A percentile compares a stretch with the other conserved stretches of the same genome.
phyloP scores from a whole-genome alignment of 1,140 invertebrate genomes.

The Rhopalosiphum padi region DNA sequence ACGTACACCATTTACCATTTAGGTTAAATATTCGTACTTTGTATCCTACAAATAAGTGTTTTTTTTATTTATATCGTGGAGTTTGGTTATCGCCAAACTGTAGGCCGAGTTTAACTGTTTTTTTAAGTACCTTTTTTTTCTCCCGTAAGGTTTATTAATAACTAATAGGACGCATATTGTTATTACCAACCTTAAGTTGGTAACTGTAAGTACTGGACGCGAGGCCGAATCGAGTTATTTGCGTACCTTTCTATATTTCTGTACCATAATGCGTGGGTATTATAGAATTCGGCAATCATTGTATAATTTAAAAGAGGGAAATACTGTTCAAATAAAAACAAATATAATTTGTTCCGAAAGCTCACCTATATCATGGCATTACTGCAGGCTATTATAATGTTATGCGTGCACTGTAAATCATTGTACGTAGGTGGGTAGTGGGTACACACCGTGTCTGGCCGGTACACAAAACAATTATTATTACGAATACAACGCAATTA shows the following conservation, averaged over 20 bases:
- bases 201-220: background rate
- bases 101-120: background rate
- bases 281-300: background rate
- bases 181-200: background rate
- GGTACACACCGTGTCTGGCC: background rate
- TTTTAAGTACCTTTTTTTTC: background rate
- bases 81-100: background rate
- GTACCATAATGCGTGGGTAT: background rate
- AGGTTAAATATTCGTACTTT: background rate
- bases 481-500: background rate
- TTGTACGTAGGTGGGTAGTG: background rate
- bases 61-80: background rate
- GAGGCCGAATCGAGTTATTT: background rate
- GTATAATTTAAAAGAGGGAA: background rate
- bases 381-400: background rate
- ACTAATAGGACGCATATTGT: background rate
- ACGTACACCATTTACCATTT: background rate
- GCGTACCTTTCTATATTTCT: background rate
- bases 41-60: background rate
- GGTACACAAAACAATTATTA: constrained; percentile 3
- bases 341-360: background rate
- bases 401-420: background rate
- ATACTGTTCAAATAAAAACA: constrained; percentile 7
- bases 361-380: background rate
- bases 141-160: background rate